Percentiles rank a stretch among this genome's conserved stretches.
phyloP scores from a whole-genome alignment of 1,140 invertebrate species.

The Macrobrachium rosenbergii region DNA sequence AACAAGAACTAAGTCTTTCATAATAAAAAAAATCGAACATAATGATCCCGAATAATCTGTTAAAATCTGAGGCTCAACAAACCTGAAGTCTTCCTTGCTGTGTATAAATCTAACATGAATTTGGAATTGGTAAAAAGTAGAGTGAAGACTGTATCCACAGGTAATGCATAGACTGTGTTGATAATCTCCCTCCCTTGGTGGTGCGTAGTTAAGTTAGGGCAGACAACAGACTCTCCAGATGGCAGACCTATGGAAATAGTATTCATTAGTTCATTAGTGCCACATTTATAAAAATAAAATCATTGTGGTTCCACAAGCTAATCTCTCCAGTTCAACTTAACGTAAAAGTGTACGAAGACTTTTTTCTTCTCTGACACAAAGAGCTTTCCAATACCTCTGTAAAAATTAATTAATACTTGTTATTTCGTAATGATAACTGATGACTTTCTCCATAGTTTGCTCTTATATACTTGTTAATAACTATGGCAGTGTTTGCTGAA shows the following conservation, averaged over 20 bases:
- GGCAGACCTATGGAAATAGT: conserved; percentile 65
- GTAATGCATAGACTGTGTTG: conserved; percentile 78
- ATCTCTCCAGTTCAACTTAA: not conserved
- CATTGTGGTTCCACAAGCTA: not conserved
- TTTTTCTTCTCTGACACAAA: not conserved
- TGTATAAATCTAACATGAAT: conserved; percentile 76
- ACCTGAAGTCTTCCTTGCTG: conserved; percentile 84
- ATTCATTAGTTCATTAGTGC: not conserved
- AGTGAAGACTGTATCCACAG: conserved; percentile 91
- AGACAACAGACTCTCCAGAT: conserved; percentile 68
- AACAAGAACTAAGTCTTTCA: too few relatives aligned
- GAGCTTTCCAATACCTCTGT: too few relatives aligned
- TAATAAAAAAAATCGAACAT: too few relatives aligned
- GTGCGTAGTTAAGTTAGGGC: conserved; percentile 71
- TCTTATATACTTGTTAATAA: not conserved
- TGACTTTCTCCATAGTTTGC: not conserved
- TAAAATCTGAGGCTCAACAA: conserved; percentile 62
- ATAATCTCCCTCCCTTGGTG: conserved; percentile 85
- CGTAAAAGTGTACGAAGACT: too few relatives aligned
- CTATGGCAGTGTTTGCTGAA: too few relatives aligned
- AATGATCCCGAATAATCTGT: too few relatives aligned
- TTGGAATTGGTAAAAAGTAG: conserved; percentile 92
- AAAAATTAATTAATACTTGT: not conserved
- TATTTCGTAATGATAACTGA: not conserved
- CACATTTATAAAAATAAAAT: not conserved